Conservation (phyloP, 2,888 invertebrate species). For the Salpingus planirostris region DNA sequence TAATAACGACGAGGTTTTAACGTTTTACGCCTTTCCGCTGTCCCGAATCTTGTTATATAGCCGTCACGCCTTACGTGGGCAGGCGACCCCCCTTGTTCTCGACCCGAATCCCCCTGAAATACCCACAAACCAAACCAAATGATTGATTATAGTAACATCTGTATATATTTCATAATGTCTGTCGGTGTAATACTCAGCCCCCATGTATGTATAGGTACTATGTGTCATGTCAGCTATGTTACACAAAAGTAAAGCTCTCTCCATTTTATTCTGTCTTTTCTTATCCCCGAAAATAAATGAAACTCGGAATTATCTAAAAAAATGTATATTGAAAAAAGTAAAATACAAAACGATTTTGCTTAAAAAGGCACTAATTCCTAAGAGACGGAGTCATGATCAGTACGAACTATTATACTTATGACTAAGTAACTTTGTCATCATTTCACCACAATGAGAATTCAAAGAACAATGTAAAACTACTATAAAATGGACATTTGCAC, state of each 20-base stretch:
- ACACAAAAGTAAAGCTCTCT: conserved; percentile 45
- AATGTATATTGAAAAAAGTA: too few species aligned
- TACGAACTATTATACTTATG: too few species aligned
- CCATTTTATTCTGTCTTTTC: conserved; percentile 33
- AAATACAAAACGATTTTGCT: neutral
- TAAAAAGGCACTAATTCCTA: too few species aligned
- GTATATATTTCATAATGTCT: conserved; percentile 35
- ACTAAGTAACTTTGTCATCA: too few species aligned
- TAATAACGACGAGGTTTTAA: conserved; percentile 3
- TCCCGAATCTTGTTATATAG: too few species aligned
- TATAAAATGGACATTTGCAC: too few species aligned
- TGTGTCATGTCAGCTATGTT: conserved; percentile 44
- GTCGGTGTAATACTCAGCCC: conserved; percentile 42
- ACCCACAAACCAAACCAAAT: conserved; percentile 26
- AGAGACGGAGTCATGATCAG: too few species aligned
- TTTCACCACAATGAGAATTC: too few species aligned
- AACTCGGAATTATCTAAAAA: neutral
- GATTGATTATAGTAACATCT: conserved; percentile 30
- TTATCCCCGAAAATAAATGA: neutral
- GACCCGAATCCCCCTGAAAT: too few species aligned
- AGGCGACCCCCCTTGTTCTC: too few species aligned
- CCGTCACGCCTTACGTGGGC: conserved; percentile 41
- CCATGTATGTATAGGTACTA: conserved; percentile 42
- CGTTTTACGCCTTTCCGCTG: conserved; percentile 29
- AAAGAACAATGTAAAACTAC: too few species aligned